phyloP scores from a whole-genome alignment of 2,888 invertebrate genomes.

The Drosophila antonietae region DNA sequence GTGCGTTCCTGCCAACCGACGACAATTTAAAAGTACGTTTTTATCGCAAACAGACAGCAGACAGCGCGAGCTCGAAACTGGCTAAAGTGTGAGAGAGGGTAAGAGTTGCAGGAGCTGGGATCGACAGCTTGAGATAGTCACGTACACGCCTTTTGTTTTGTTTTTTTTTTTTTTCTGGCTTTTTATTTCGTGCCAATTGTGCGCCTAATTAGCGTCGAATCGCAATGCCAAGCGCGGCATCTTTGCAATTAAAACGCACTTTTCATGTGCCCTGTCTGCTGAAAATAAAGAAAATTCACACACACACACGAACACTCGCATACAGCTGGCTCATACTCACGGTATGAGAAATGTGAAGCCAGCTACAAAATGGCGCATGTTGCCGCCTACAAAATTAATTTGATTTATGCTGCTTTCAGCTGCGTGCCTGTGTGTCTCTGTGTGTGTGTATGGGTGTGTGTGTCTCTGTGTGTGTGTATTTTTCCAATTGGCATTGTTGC shows the following conservation, averaged over 20 bases:
- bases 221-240: conserved; percentile 56
- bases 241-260: conserved; percentile 82
- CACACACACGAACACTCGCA: not conserved
- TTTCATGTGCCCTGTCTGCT: conserved; percentile 50
- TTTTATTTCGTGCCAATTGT: conserved; percentile 79
- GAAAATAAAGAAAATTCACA: conserved; percentile 25
- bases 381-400: conserved; percentile 81
- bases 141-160: conserved; percentile 69
- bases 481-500: conserved; percentile 47
- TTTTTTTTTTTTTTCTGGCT: conserved; percentile 58
- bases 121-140: conserved; percentile 79
- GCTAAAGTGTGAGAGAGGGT: not conserved
- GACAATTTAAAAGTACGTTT: conserved; percentile 75
- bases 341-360: conserved; percentile 1
- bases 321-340: not conserved
- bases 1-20: conserved; percentile 55
- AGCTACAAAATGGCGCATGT: conserved; percentile 74
- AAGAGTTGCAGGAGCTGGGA: conserved; percentile 12
- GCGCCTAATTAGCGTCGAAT: conserved; percentile 80
- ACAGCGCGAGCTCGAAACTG: not conserved
- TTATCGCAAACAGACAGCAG: conserved; percentile 58
- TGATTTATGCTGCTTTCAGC: conserved; percentile 76
- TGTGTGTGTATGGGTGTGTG: conserved; percentile 14
- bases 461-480: conserved; percentile 15
- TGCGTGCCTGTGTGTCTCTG: conserved; percentile 5